Conservation (phyloP, 2,113 vertebrate genomes). For the Anguilla japonica region DNA sequence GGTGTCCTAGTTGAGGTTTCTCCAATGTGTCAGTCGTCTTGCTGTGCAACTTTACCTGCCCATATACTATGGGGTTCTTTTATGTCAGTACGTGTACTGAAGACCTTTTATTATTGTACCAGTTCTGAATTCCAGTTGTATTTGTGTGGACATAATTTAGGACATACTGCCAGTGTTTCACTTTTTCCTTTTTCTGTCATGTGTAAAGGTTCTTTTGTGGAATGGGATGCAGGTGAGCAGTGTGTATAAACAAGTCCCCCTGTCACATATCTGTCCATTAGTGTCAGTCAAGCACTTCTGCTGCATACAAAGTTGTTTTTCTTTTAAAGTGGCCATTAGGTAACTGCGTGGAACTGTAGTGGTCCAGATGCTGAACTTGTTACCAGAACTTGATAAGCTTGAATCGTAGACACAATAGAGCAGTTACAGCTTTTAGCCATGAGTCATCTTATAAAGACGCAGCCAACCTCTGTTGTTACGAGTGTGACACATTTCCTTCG, state of each 20-base stretch:
- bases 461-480: neutral
- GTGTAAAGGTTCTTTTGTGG: neutral
- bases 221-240: neutral
- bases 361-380: neutral
- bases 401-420: neutral
- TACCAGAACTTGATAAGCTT: neutral
- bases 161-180: neutral
- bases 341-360: neutral
- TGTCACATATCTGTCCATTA: too few relatives aligned
- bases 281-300: neutral
- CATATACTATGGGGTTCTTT: too few relatives aligned
- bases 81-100: neutral
- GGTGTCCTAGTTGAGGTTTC: neutral
- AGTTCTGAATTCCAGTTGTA: neutral
- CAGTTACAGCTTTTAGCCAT: neutral
- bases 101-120: neutral
- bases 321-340: neutral
- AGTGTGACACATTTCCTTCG: neutral
- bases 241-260: too few relatives aligned
- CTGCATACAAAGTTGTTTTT: neutral
- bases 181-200: neutral
- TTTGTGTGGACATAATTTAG: neutral
- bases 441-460: neutral
- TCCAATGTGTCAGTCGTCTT: neutral
- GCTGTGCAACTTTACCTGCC: neutral